These are phyloP conservation scores for Pseudanteris insignis DNA, from an alignment of 2,888 invertebrate genomes.

Conservation along the genomic window DNA sequence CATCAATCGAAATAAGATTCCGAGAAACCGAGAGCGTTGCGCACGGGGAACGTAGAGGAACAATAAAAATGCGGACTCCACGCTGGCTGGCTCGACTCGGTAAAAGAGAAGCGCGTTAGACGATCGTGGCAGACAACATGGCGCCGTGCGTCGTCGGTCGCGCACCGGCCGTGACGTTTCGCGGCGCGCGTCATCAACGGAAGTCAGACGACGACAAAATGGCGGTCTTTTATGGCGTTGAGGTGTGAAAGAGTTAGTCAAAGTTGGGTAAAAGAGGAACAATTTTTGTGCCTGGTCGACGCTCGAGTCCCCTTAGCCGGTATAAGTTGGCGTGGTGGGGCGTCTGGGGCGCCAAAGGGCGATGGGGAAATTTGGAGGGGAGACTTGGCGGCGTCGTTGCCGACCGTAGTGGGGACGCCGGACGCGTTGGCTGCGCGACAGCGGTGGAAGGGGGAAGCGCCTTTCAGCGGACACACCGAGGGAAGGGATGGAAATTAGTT, in stretches of 20 bases:
- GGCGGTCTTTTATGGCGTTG: constrained; percentile 57
- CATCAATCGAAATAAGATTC: constrained; percentile 33
- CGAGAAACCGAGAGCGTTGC: constrained; percentile 23
- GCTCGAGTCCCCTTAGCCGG: constrained; percentile 6
- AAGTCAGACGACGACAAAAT: constrained; percentile 63
- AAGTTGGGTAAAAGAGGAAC: constrained; percentile 45
- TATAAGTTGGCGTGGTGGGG: background rate
- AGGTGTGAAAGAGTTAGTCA: constrained; percentile 57
- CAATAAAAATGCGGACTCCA: constrained; percentile 53
- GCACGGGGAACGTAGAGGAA: constrained; percentile 15
- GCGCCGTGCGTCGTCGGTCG: constrained; percentile 61
- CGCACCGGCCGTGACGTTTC: constrained; percentile 58
- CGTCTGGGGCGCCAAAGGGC: constrained; percentile 12
- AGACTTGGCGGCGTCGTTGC: constrained; percentile 34
- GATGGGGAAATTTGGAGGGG: constrained; percentile 29
- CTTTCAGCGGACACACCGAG: constrained; percentile 55
- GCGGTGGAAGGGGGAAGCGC: constrained; percentile 39
- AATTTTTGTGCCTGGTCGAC: constrained; percentile 33
- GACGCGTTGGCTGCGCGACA: constrained; percentile 8
- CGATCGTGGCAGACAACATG: constrained; percentile 64
- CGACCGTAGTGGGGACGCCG: constrained; percentile 36
- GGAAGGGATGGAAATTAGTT: constrained; percentile 63
- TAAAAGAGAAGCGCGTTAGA: constrained; percentile 46
- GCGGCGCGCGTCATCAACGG: constrained; percentile 62
- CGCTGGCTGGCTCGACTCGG: constrained; percentile 55